These are phyloP conservation scores for Monochamus saltuarius DNA, from an alignment of 1,140 invertebrate genomes.

Conservation along the genomic window DNA sequence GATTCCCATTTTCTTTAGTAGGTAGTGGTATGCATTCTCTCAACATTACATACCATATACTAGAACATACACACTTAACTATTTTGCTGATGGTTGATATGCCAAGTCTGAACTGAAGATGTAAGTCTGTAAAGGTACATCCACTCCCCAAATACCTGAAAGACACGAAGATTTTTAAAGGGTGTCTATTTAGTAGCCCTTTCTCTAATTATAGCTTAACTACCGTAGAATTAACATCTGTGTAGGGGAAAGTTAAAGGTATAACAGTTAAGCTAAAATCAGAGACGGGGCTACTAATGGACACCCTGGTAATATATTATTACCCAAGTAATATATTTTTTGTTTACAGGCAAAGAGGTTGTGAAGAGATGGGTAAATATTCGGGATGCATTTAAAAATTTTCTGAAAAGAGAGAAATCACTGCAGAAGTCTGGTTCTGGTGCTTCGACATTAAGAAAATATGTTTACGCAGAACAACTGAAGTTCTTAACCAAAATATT, in stretches of 20 bases:
- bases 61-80: background rate
- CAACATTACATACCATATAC: background rate
- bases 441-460: too few species aligned
- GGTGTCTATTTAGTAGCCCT: too few species aligned
- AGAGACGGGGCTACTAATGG: too few species aligned
- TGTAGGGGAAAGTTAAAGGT: too few species aligned
- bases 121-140: constrained; percentile 15
- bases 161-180: too few species aligned
- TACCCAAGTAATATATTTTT: constrained; percentile 5
- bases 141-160: constrained; percentile 18
- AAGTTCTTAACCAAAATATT: too few species aligned
- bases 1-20: constrained; percentile 36
- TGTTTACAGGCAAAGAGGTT: constrained; percentile 4
- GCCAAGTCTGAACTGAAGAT: constrained; percentile 9
- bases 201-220: too few species aligned
- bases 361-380: constrained; percentile 13
- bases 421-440: too few species aligned
- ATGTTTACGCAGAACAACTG: too few species aligned
- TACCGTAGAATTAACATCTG: too few species aligned
- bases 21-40: constrained; percentile 5
- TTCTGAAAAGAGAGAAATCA: too few species aligned
- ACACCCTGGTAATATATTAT: constrained; percentile 15
- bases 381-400: constrained; percentile 6
- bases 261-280: too few species aligned
- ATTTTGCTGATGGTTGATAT: constrained; percentile 9